Percentiles rank a stretch among this genome's conserved stretches.
Evolutionary conservation across 2,888 invertebrate species (phyloP).

Genomic region (Orchesellides sinensis): DNA sequence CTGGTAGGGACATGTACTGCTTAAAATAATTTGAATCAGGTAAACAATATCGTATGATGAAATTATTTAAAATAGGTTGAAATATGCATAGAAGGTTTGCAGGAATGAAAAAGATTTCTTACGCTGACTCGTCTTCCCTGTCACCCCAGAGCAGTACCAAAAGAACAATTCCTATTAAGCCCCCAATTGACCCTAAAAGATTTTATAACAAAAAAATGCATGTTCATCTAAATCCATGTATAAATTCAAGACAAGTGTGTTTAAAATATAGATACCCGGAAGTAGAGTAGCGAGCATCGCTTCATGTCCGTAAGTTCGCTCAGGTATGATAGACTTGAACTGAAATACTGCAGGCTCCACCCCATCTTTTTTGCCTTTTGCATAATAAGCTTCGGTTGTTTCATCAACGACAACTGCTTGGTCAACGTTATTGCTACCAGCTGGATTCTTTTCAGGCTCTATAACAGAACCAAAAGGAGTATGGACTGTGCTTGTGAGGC

Average conservation of each 20-base stretch:
- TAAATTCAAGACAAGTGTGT: too few species aligned
- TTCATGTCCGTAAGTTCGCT: constrained; percentile 69
- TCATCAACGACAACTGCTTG: constrained; percentile 37
- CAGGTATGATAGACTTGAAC: constrained; percentile 70
- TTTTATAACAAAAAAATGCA: too few species aligned
- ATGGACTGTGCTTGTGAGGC: constrained; percentile 77
- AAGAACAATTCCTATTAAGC: constrained; percentile 72
- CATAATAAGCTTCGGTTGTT: constrained; percentile 43
- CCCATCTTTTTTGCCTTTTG: constrained; percentile 24
- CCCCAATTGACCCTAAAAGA: constrained; percentile 71
- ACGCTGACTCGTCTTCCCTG: constrained; percentile 73
- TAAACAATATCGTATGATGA: neutral
- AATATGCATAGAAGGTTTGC: neutral
- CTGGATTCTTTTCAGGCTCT: constrained; percentile 14
- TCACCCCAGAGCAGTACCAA: constrained; percentile 72
- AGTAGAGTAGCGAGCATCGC: constrained; percentile 67
- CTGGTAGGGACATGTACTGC: too few species aligned
- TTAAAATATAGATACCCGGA: constrained; percentile 35
- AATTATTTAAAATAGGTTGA: neutral
- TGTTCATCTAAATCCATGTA: too few species aligned
- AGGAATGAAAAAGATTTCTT: too few species aligned
- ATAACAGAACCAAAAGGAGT: neutral
- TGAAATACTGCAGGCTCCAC: constrained; percentile 61
- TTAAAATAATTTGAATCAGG: neutral
- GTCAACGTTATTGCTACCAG: neutral